phyloP scores from a whole-genome alignment of 2,113 vertebrate species.

The Procavia capensis region DNA sequence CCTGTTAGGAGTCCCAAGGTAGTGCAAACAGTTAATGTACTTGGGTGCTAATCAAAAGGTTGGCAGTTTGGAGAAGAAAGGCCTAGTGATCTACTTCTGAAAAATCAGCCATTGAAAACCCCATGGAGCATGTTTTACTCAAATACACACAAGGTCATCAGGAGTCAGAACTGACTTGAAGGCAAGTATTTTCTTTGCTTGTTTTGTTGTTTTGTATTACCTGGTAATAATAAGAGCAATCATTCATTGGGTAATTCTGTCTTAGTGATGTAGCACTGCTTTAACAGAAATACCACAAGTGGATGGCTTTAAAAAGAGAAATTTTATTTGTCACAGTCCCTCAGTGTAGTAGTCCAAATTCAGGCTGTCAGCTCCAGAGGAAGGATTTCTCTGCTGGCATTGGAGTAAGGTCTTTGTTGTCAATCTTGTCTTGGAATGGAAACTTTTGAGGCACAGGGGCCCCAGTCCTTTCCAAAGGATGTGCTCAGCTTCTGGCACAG shows the following conservation, averaged over 20 bases:
- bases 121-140: not conserved
- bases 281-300: too few relatives aligned
- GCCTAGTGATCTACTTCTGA: not conserved
- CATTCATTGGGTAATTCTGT: not conserved
- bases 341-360: too few relatives aligned
- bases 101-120: not conserved
- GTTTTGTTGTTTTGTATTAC: not conserved
- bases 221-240: not conserved
- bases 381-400: too few relatives aligned
- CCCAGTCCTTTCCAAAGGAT: too few relatives aligned
- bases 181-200: not conserved
- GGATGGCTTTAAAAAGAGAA: too few relatives aligned
- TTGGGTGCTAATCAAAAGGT: not conserved
- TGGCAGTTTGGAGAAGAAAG: not conserved
- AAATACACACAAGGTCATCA: not conserved
- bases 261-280: too few relatives aligned
- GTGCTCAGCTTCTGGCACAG: too few relatives aligned
- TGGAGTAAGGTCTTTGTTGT: too few relatives aligned
- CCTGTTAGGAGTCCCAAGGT: not conserved
- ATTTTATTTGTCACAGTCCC: too few relatives aligned
- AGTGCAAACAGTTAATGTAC: not conserved
- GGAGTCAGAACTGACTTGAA: not conserved
- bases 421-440: too few relatives aligned
- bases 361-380: too few relatives aligned
- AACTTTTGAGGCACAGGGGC: too few relatives aligned